A percentile compares a stretch with the other conserved stretches of the same genome.
Conservation (phyloP, 2,888 invertebrate genomes). For the Idaea dimidiata region DNA sequence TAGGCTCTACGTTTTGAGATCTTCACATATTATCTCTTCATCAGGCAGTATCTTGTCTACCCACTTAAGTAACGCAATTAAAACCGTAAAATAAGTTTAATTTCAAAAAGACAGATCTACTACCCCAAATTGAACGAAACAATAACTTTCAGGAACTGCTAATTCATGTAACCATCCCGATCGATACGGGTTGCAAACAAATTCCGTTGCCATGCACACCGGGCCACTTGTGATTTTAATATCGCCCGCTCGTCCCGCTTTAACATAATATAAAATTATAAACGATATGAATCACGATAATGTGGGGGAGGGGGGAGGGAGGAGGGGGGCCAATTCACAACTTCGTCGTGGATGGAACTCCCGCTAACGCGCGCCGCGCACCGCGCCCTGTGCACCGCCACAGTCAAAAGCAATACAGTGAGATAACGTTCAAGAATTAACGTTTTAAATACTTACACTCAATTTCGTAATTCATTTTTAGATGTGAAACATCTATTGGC, state of each 20-base stretch:
- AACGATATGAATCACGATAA: constrained; percentile 80
- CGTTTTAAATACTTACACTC: too few species aligned
- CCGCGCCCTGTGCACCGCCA: constrained; percentile 38
- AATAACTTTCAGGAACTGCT: background rate
- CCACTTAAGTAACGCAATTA: too few species aligned
- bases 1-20: too few species aligned
- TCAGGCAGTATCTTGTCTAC: too few species aligned
- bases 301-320: constrained; percentile 67
- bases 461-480: too few species aligned
- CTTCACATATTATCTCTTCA: too few species aligned
- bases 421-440: background rate
- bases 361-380: constrained; percentile 39
- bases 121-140: background rate
- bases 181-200: constrained; percentile 75
- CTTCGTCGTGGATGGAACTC: constrained; percentile 57
- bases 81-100: too few species aligned
- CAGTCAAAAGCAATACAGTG: constrained; percentile 28
- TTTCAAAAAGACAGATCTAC: too few species aligned
- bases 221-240: constrained; percentile 77
- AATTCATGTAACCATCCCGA: constrained; percentile 35
- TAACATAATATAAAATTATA: constrained; percentile 81
- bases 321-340: constrained; percentile 76
- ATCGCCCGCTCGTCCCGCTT: constrained; percentile 62
- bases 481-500: too few species aligned
- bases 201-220: constrained; percentile 70